Percentiles rank a stretch among this genome's conserved stretches.
phyloP scores from a whole-genome alignment of 2,888 invertebrate genomes.

The Gisinianus flammeolus region DNA sequence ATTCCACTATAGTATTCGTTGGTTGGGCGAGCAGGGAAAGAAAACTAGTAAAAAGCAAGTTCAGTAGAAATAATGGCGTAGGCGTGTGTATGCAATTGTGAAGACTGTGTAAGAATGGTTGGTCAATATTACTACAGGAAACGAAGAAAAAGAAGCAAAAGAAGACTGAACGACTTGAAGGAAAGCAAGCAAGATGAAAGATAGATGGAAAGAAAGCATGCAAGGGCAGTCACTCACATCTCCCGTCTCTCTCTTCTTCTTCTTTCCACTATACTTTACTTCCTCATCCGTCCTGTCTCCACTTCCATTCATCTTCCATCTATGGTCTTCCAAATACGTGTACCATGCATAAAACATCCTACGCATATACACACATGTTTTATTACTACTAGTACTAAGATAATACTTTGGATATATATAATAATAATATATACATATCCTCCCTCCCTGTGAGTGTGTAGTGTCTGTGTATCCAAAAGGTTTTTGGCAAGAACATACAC shows the following conservation, averaged over 20 bases:
- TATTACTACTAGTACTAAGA: neutral
- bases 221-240: constrained; percentile 4
- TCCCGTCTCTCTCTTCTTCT: constrained; percentile 1
- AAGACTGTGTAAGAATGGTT: neutral
- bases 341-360: neutral
- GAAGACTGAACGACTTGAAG: neutral
- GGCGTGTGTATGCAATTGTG: neutral
- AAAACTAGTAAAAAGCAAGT: neutral
- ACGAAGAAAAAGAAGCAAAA: neutral
- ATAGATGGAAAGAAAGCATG: constrained; percentile 6
- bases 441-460: too few species aligned
- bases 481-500: too few species aligned
- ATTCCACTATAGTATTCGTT: neutral
- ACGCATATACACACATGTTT: neutral
- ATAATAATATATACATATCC: too few species aligned
- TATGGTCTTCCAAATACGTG: neutral
- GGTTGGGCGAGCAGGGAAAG: neutral
- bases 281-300: neutral
- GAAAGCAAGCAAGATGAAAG: neutral
- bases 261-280: neutral
- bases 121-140: neutral
- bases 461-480: too few species aligned
- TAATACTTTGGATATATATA: too few species aligned
- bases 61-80: neutral
- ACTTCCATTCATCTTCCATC: neutral